Evolutionary conservation across 2,888 invertebrate species (phyloP), one percentile per base, ranked within the genome.

Genomic region (Rhagium mordax): DNA sequence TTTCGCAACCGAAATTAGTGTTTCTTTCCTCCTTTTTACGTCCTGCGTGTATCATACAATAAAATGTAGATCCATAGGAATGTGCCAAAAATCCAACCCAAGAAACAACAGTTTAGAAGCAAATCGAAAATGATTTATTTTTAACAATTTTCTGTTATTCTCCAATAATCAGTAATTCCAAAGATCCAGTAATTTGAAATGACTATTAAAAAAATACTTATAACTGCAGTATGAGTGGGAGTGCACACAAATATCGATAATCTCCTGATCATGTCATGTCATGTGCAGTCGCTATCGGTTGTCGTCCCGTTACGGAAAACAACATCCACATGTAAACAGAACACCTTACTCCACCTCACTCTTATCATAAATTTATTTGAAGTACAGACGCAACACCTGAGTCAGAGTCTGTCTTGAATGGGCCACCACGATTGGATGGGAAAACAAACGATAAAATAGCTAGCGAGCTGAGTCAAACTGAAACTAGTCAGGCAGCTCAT

Each of bases 401-500:
- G 33, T 59, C 59, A 59, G 29, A 33, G 33, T 59, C 59, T 29
- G 29, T 16, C 24, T 59, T 16, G 59, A 29, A 24, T 57, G 27
- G 57, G 13, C 24, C n/a, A 49, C 41, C 10, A 27, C 49, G 49
- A 64, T 49, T 64, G 55, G 67, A 20, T 24, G 41, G 67, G 55
- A 16, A 57, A 67, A 47, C 57, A 47, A 21, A 16, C 57, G 67
- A 67, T 57, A 67, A 51, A 67, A 27, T 10, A 16, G 33, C 41
- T 21, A 33, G 47, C 33, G 21, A 67, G 61, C 47, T 61, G 47
- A 61, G 20, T 61, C 47, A 61, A 61, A 47, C 61, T 59, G 33
- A 61, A 61, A 47, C 61, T 59, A 59, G 53, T 65, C 53, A 53
- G 41, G 47, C 67, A 18, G 33, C 53, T 55, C 53, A 24, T 57